A percentile compares a stretch with the other conserved stretches of the same genome.
These are phyloP conservation scores for Empidonax traillii DNA, from an alignment of 2,113 vertebrate species.

Conservation along the genomic window DNA sequence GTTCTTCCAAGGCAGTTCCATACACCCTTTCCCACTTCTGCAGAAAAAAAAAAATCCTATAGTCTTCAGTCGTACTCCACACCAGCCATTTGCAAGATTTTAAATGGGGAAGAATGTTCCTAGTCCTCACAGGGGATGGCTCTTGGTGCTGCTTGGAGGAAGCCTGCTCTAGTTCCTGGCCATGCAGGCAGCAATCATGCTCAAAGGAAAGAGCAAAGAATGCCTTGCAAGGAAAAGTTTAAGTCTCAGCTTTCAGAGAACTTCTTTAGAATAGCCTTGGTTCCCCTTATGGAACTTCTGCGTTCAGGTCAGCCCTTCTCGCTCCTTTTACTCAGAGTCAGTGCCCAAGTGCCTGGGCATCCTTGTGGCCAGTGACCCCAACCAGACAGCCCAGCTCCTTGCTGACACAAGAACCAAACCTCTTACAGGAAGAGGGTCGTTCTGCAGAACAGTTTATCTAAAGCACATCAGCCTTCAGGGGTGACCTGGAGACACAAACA, in stretches of 20 bases:
- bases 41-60: neutral
- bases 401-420: neutral
- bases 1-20: neutral
- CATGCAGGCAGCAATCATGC: accelerated
- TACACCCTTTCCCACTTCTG: neutral
- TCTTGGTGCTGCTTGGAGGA: neutral
- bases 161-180: neutral
- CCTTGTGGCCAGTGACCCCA: neutral
- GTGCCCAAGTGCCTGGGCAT: neutral
- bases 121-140: neutral
- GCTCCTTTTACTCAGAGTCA: neutral
- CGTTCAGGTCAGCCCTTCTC: neutral
- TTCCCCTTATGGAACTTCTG: neutral
- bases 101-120: neutral
- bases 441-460: neutral
- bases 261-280: neutral
- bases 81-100: neutral
- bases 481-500: neutral
- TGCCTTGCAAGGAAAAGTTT: neutral
- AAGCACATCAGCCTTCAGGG: neutral
- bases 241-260: neutral
- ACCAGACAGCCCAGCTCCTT: neutral
- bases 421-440: neutral
- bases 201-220: neutral
- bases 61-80: neutral